phyloP scores from a whole-genome alignment of 2,113 vertebrate genomes.

The Phocoena sinus region DNA sequence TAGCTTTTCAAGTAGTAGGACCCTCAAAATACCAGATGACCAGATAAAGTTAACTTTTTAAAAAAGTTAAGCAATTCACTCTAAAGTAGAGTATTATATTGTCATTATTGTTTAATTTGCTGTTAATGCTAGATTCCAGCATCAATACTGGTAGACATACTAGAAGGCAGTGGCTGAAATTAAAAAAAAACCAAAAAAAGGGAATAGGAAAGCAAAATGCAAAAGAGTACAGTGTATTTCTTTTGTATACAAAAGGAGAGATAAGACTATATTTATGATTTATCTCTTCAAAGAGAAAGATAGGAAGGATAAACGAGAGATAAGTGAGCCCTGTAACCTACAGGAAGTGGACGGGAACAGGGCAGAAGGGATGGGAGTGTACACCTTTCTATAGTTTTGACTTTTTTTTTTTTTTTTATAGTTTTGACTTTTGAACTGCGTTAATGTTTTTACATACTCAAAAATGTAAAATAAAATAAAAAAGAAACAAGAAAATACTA shows the following conservation, averaged over 20 bases:
- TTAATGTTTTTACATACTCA: background rate
- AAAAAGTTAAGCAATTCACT: background rate
- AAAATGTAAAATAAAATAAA: background rate
- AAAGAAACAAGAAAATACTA: background rate
- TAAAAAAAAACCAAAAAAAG: background rate
- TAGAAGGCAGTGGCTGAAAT: background rate
- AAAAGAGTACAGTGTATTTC: background rate
- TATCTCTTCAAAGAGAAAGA: background rate
- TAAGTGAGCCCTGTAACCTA: background rate
- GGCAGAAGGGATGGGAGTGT: background rate
- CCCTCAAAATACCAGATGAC: background rate
- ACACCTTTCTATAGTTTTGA: background rate
- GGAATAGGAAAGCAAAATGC: background rate
- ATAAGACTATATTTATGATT: background rate
- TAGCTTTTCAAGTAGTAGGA: background rate
- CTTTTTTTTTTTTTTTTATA: background rate
- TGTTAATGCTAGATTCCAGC: background rate
- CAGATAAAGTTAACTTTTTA: background rate
- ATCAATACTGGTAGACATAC: background rate
- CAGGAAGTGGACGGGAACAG: background rate
- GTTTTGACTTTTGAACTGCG: background rate
- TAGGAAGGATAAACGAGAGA: background rate
- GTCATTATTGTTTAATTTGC: background rate
- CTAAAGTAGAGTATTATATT: background rate
- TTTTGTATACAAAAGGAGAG: background rate